A percentile compares a stretch with the other conserved stretches of the same genome.
phyloP scores from a whole-genome alignment of 2,113 vertebrate species.

The Platysteira castanea region DNA sequence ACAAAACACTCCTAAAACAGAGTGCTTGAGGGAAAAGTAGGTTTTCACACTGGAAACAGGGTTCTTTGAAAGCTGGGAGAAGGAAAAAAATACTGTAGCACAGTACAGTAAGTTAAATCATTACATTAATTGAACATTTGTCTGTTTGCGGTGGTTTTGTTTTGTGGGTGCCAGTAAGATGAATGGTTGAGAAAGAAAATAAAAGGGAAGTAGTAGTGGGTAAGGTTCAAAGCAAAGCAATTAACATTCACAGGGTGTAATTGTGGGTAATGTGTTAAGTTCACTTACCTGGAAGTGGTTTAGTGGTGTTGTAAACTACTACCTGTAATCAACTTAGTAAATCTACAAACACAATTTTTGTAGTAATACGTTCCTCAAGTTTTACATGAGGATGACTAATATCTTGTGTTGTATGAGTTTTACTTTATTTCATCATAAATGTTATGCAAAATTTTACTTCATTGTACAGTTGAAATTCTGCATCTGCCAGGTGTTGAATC shows the following conservation, averaged over 20 bases:
- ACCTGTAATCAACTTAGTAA: background rate
- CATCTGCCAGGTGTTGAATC: background rate
- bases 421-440: background rate
- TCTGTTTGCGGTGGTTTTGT: background rate
- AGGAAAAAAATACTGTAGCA: background rate
- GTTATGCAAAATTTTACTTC: background rate
- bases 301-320: background rate
- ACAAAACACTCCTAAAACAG: background rate
- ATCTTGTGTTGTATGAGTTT: background rate
- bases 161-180: background rate
- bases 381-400: background rate
- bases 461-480: background rate
- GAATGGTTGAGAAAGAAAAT: background rate
- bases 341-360: background rate
- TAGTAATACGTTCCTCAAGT: background rate
- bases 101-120: background rate
- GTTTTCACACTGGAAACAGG: background rate
- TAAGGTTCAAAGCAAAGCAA: background rate
- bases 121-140: background rate
- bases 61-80: background rate
- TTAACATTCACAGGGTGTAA: background rate
- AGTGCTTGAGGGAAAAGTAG: background rate
- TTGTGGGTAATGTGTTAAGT: background rate
- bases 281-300: slow-evolving; percentile 1
- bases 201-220: background rate